These are phyloP conservation scores for Scaptomyza caliginosa DNA, from an alignment of 2,888 invertebrate genomes.

Conservation along the genomic window DNA sequence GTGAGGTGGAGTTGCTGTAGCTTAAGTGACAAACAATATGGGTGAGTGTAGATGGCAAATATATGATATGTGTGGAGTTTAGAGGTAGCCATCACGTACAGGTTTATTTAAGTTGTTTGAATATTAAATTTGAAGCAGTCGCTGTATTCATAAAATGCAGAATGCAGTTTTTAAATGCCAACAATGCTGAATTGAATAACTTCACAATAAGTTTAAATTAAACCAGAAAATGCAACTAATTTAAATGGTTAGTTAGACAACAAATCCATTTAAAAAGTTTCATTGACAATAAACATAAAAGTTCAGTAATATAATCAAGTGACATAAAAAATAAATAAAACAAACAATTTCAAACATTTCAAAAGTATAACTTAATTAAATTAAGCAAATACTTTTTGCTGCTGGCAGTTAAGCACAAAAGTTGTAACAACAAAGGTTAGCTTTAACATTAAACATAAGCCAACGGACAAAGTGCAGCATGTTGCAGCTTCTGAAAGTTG, in stretches of 20 bases:
- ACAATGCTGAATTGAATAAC: no score
- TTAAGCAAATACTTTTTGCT: neutral
- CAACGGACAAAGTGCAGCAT: neutral
- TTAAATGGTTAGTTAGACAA: neutral
- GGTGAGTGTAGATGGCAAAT: conserved; percentile 17
- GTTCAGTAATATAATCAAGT: neutral
- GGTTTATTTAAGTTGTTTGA: neutral
- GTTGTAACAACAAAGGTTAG: neutral
- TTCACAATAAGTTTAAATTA: neutral
- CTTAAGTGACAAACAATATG: conserved; percentile 46
- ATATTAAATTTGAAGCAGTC: neutral
- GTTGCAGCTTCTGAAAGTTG: neutral
- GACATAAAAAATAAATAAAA: neutral
- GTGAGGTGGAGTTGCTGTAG: neutral
- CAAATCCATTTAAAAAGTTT: neutral
- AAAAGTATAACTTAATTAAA: neutral
- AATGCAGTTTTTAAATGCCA: no score
- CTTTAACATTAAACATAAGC: neutral
- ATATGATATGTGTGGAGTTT: conserved; percentile 12
- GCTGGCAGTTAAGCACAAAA: neutral
- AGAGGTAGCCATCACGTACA: conserved; percentile 1
- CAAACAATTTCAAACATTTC: neutral
- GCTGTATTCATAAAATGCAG: conserved; percentile 13
- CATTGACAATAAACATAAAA: neutral
- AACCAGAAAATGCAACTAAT: neutral